phyloP scores from a whole-genome alignment of 2,888 invertebrate species.

The Kryphioiulus occultus region DNA sequence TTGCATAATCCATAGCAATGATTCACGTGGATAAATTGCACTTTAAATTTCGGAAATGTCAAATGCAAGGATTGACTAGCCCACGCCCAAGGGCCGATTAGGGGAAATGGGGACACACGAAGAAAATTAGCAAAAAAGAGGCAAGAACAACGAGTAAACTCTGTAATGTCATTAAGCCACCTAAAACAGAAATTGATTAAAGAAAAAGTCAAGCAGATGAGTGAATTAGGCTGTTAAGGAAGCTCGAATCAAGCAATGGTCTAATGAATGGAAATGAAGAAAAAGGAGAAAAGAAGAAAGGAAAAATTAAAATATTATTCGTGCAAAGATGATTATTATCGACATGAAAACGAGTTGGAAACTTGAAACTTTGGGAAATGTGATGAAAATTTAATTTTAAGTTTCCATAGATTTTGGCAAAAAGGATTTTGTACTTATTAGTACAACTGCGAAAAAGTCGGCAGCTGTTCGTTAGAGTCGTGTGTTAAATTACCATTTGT shows the following conservation, averaged over 20 bases:
- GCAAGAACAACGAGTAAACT: too few relatives aligned
- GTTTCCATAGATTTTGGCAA: background rate
- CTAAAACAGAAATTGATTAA: background rate
- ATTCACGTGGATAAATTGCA: background rate
- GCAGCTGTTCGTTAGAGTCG: background rate
- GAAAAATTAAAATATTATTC: background rate
- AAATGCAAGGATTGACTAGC: background rate
- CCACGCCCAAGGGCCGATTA: background rate
- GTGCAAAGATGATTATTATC: background rate
- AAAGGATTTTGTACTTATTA: background rate
- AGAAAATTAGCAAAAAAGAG: background rate
- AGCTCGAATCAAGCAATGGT: background rate
- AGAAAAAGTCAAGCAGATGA: background rate
- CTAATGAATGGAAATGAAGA: background rate
- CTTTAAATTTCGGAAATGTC: background rate
- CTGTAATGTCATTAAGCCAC: too few relatives aligned
- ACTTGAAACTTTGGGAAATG: background rate
- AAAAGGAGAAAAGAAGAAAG: background rate
- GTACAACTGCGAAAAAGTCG: background rate
- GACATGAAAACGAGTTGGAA: too few relatives aligned
- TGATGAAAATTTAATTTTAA: background rate
- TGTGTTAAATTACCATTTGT: background rate
- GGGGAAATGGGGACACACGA: too few relatives aligned
- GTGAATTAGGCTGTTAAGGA: background rate
- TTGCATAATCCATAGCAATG: background rate